Conservation (phyloP, 2,113 vertebrate species). For the Cebidichthys violaceus region DNA sequence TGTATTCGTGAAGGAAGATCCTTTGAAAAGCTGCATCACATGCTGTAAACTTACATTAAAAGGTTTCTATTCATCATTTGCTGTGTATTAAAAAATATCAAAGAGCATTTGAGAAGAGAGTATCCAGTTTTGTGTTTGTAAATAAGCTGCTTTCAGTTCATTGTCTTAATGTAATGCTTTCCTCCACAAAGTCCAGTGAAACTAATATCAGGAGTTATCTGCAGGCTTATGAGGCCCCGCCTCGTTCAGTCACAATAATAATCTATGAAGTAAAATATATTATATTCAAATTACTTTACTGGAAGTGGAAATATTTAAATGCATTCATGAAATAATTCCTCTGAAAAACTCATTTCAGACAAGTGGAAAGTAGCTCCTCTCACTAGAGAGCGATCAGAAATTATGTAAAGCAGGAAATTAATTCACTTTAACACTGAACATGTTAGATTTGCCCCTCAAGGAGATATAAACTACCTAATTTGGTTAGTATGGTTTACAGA, state of each 20-base stretch:
- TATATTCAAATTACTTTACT: not conserved
- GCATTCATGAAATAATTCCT: not conserved
- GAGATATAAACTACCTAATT: conserved; percentile 3
- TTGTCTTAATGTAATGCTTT: not conserved
- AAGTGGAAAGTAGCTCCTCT: not conserved
- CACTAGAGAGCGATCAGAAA: not conserved
- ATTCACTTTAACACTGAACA: not conserved
- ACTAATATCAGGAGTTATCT: not conserved
- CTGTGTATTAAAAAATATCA: not conserved
- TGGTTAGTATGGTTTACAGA: not conserved
- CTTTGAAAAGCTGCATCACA: not conserved
- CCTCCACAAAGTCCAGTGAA: not conserved
- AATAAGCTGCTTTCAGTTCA: not conserved
- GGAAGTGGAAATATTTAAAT: not conserved
- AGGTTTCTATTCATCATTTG: not conserved
- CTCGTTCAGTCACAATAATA: not conserved
- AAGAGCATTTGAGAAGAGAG: not conserved
- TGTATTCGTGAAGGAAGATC: not conserved
- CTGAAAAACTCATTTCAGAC: not conserved
- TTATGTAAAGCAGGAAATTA: conserved; percentile 37
- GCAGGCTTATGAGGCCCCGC: not conserved
- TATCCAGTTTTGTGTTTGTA: not conserved
- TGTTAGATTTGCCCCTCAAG: conserved; percentile 8
- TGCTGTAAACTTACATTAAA: not conserved
- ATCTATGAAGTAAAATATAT: not conserved